phyloP scores from a whole-genome alignment of 2,888 invertebrate genomes.

The Papilio protenor region DNA sequence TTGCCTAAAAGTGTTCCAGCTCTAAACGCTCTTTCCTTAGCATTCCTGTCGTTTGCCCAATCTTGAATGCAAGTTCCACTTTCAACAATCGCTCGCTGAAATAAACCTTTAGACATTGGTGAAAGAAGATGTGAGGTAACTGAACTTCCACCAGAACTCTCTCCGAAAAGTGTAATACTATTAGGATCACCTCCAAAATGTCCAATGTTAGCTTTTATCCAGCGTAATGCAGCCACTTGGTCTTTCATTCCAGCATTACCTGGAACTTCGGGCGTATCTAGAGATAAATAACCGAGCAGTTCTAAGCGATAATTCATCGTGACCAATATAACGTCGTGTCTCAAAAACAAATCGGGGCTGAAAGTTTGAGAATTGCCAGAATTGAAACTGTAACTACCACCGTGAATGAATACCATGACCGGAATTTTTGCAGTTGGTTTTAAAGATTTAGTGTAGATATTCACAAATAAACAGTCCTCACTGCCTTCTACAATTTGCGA shows the following conservation, averaged over 20 bases:
- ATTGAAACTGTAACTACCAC: conserved; percentile 69
- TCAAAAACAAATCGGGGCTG: conserved; percentile 69
- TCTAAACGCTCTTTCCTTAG: conserved; percentile 62
- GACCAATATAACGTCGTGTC: conserved; percentile 70
- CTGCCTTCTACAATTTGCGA: conserved; percentile 56
- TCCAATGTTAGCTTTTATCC: conserved; percentile 66
- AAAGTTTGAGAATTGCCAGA: conserved; percentile 64
- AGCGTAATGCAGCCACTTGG: conserved; percentile 65
- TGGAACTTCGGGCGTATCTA: conserved; percentile 64
- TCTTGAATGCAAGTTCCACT: conserved; percentile 68
- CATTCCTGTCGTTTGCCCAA: conserved; percentile 58
- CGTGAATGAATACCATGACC: conserved; percentile 76
- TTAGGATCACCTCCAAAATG: conserved; percentile 67
- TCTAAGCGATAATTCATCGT: conserved; percentile 74
- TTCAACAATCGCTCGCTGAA: conserved; percentile 70
- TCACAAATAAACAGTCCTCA: conserved; percentile 70
- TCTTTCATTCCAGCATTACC: conserved; percentile 75
- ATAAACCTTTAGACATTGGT: conserved; percentile 70
- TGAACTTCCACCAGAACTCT: conserved; percentile 71
- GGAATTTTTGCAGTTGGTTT: conserved; percentile 56
- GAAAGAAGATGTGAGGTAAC: conserved; percentile 72
- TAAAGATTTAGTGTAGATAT: conserved; percentile 64
- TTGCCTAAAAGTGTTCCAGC: conserved; percentile 63
- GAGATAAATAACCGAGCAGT: conserved; percentile 58
- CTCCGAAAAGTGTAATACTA: conserved; percentile 72